Conservation (phyloP, 2,113 vertebrate species). For the Calcarius ornatus region DNA sequence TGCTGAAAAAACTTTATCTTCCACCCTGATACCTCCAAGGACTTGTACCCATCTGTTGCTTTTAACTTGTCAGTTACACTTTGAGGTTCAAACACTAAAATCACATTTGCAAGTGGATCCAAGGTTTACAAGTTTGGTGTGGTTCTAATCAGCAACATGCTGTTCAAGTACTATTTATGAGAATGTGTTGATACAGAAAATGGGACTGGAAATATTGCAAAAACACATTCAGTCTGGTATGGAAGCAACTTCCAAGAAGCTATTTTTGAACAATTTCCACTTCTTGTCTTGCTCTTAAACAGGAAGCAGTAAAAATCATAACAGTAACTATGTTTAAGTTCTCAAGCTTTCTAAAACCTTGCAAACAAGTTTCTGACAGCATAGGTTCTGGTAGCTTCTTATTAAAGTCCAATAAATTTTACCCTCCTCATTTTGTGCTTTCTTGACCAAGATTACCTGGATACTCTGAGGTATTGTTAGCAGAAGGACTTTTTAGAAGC, state of each 20-base stretch:
- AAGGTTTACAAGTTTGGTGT: not conserved
- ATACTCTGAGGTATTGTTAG: not conserved
- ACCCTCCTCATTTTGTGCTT: not conserved
- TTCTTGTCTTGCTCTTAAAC: conserved; percentile 52
- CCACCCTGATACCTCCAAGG: not conserved
- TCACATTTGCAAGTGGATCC: not conserved
- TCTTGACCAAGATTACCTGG: not conserved
- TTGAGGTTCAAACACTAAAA: not conserved
- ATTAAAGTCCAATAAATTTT: not conserved
- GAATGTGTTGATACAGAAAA: conserved; percentile 41
- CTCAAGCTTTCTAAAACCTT: conserved; percentile 1
- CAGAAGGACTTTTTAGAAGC: not conserved
- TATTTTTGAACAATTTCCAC: conserved; percentile 67
- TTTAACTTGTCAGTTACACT: not conserved
- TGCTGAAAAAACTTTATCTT: not conserved
- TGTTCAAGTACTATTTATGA: not conserved
- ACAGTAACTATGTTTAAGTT: conserved; percentile 24
- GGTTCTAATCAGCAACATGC: not conserved
- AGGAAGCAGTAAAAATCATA: conserved; percentile 51
- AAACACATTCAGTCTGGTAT: conserved; percentile 17
- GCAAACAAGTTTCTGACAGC: not conserved
- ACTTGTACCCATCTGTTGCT: not conserved
- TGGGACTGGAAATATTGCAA: conserved; percentile 15
- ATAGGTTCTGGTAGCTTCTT: not conserved
- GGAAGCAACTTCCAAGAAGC: conserved; percentile 54